Evolutionary conservation across 2,888 invertebrate genomes (phyloP).

Genomic region (Drosophila birchii): DNA sequence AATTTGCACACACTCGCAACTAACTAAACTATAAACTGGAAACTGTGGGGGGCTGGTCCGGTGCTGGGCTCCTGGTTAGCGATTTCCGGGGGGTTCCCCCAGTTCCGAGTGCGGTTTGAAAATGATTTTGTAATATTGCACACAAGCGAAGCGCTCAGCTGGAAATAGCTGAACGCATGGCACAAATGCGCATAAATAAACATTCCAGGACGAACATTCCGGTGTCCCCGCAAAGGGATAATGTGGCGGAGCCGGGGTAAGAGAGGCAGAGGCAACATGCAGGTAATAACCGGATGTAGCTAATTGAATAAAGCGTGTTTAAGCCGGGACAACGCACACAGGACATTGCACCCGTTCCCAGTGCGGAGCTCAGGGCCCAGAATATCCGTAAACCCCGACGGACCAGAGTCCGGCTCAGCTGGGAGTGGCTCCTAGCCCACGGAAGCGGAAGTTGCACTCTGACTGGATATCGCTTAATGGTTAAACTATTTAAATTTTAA

Average conservation of each 20-base stretch:
- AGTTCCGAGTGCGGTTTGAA: constrained; percentile 64
- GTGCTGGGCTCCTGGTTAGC: neutral
- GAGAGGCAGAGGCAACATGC: constrained; percentile 46
- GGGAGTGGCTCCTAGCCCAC: constrained; percentile 29
- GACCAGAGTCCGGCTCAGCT: constrained; percentile 22
- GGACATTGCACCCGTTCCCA: constrained; percentile 21
- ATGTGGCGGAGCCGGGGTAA: constrained; percentile 5
- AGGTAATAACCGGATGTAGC: constrained; percentile 80
- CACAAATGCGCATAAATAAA: constrained; percentile 58
- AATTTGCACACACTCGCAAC: constrained; percentile 59
- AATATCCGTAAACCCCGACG: constrained; percentile 49
- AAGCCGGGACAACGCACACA: constrained; percentile 58
- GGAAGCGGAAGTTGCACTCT: constrained; percentile 59
- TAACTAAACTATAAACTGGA: constrained; percentile 28
- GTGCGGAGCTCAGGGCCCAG: constrained; percentile 11
- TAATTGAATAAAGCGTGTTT: constrained; percentile 76
- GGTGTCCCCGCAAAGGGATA: constrained; percentile 53
- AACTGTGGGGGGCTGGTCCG: neutral
- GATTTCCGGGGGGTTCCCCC: neutral
- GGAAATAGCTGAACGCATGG: constrained; percentile 71
- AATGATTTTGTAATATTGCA: constrained; percentile 77
- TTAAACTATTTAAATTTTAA: constrained; percentile 72
- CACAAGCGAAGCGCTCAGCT: constrained; percentile 75
- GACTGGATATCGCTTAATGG: constrained; percentile 71
- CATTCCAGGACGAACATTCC: constrained; percentile 56